Evolutionary conservation across 2,113 vertebrate genomes (phyloP).

Genomic region (Laticauda laticaudata): DNA sequence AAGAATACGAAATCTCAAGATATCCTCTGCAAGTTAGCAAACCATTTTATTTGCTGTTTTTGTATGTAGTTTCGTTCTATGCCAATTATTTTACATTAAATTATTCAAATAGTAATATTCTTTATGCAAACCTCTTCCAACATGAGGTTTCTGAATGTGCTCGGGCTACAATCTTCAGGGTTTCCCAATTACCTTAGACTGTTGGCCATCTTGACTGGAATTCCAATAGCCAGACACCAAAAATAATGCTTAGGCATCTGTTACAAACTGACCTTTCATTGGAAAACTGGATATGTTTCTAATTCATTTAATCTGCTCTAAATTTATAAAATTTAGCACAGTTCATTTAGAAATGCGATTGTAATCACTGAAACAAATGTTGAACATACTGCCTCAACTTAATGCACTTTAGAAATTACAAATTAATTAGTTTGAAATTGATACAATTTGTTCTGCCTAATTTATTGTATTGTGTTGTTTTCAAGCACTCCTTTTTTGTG

Average conservation of each 20-base stretch:
- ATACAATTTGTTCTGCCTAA: neutral
- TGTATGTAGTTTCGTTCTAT: too few relatives aligned
- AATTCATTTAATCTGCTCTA: neutral
- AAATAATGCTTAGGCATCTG: neutral
- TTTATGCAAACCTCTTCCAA: neutral
- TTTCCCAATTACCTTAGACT: neutral
- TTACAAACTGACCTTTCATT: neutral
- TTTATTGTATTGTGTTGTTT: neutral
- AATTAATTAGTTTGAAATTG: neutral
- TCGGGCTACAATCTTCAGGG: neutral
- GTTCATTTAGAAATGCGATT: neutral
- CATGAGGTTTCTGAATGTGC: neutral
- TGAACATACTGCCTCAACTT: accelerated
- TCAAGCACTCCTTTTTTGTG: neutral
- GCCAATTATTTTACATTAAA: too few relatives aligned
- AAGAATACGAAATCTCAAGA: too few relatives aligned
- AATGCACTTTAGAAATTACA: conserved; percentile 2
- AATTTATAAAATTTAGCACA: neutral
- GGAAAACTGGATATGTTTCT: neutral
- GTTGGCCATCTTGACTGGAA: neutral
- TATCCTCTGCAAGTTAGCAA: too few relatives aligned
- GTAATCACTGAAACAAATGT: accelerated
- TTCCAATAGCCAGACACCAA: neutral
- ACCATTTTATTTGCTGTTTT: too few relatives aligned
- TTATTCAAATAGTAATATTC: neutral